Conservation (phyloP, 1,140 invertebrate genomes). For the Halyomorpha halys region DNA sequence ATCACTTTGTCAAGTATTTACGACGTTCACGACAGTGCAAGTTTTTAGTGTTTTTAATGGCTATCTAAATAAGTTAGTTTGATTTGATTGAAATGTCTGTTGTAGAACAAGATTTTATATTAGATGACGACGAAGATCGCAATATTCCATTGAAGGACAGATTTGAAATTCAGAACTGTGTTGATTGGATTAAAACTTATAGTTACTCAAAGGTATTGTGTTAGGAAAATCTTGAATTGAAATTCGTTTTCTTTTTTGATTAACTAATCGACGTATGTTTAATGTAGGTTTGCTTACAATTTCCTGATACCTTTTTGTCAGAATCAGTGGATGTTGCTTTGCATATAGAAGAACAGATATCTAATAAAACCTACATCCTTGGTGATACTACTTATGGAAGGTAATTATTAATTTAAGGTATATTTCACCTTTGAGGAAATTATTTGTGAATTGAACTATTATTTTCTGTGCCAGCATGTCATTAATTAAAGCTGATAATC, state of each 20-base stretch:
- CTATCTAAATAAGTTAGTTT: too few species aligned
- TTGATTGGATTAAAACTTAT: constrained; percentile 55
- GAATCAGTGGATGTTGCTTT: constrained; percentile 58
- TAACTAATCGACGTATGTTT: constrained; percentile 14
- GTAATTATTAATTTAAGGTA: constrained; percentile 37
- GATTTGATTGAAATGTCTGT: too few species aligned
- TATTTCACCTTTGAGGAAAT: constrained; percentile 1
- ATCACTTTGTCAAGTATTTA: too few species aligned
- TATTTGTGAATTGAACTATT: not conserved
- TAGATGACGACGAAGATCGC: not conserved
- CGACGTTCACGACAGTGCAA: too few species aligned
- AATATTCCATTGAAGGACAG: not conserved
- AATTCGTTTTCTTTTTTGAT: not conserved
- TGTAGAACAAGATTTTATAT: too few species aligned
- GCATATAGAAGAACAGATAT: constrained; percentile 47
- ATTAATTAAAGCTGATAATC: not conserved
- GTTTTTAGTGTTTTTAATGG: too few species aligned
- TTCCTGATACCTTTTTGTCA: constrained; percentile 69
- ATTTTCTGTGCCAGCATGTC: not conserved
- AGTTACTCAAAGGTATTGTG: constrained; percentile 49
- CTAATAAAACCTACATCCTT: constrained; percentile 63
- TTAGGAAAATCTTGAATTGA: too few species aligned
- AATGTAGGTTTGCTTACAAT: constrained; percentile 74
- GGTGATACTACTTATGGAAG: constrained; percentile 90
- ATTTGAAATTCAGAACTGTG: constrained; percentile 43